A percentile compares a stretch with the other conserved stretches of the same genome.
phyloP scores from a whole-genome alignment of 1,140 invertebrate genomes.

The Drosophila melanica region DNA sequence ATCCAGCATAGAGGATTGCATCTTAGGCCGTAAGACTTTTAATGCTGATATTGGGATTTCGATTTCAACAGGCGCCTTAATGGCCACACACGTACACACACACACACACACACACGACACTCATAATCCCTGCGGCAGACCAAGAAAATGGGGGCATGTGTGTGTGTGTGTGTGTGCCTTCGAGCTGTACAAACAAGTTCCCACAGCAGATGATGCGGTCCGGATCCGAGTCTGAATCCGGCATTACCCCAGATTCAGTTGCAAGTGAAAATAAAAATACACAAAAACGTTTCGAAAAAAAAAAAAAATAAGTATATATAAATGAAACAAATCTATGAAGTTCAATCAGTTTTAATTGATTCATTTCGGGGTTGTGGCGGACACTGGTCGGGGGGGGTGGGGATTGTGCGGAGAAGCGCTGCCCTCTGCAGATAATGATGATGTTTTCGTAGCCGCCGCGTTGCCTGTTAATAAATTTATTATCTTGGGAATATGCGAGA shows the following conservation, averaged over 20 bases:
- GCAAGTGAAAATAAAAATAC: constrained; percentile 18
- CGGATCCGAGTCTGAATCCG: constrained; percentile 37
- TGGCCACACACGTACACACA: constrained; percentile 40
- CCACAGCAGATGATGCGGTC: constrained; percentile 49
- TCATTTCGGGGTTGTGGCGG: constrained; percentile 53
- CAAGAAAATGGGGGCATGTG: constrained; percentile 71
- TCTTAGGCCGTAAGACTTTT: constrained; percentile 48
- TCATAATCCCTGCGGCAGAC: constrained; percentile 62
- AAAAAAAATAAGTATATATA: constrained; percentile 1
- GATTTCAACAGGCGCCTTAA: constrained; percentile 70
- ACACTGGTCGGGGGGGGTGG: neutral
- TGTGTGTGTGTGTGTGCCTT: constrained; percentile 1
- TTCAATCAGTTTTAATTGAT: constrained; percentile 83
- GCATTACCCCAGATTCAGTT: constrained; percentile 70
- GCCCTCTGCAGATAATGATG: constrained; percentile 60
- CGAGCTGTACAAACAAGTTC: constrained; percentile 31
- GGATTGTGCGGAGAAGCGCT: constrained; percentile 22
- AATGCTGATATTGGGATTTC: constrained; percentile 40
- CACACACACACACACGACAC: neutral
- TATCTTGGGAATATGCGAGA: constrained; percentile 73
- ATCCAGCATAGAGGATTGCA: constrained; percentile 36
- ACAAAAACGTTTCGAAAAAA: no score
- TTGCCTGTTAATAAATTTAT: constrained; percentile 78
- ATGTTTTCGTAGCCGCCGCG: constrained; percentile 43
- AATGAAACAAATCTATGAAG: constrained; percentile 64